These are phyloP conservation scores for Heliconius himera DNA, from an alignment of 1,140 invertebrate species.

Conservation along the genomic window DNA sequence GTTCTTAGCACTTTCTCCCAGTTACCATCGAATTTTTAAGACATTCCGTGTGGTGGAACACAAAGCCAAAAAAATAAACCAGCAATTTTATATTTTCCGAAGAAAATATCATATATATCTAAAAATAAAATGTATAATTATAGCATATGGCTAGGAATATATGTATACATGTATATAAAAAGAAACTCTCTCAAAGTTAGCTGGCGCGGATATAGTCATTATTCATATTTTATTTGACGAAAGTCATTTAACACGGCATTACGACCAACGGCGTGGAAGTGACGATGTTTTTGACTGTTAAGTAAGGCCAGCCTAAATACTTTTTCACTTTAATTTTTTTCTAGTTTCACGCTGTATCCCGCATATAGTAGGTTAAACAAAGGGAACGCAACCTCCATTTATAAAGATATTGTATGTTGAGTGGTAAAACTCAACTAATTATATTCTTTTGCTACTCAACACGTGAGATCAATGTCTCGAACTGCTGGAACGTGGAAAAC, in stretches of 20 bases:
- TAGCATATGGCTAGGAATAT: background rate
- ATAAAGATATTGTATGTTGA: too few species aligned
- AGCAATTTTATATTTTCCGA: too few species aligned
- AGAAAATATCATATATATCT: background rate
- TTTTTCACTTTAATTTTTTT: background rate
- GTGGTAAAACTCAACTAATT: too few species aligned
- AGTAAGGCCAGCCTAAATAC: background rate
- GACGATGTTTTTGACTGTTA: background rate
- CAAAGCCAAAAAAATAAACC: too few species aligned
- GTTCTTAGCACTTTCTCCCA: too few species aligned
- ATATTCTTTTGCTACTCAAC: too few species aligned
- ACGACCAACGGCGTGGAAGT: background rate
- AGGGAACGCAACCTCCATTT: too few species aligned
- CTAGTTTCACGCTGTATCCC: background rate
- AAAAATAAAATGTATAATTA: background rate
- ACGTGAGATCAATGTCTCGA: too few species aligned
- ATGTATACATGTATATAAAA: background rate
- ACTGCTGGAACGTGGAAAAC: too few species aligned
- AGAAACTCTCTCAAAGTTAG: background rate
- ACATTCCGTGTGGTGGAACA: too few species aligned
- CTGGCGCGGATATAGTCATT: background rate
- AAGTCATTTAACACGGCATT: slow-evolving; percentile 14
- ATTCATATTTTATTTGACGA: slow-evolving; percentile 3
- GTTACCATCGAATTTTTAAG: too few species aligned
- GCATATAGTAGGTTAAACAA: too few species aligned